Evolutionary conservation across 2,113 vertebrate species (phyloP), one percentile per base, ranked within the genome.

Genomic region (Phainopepla nitens): DNA sequence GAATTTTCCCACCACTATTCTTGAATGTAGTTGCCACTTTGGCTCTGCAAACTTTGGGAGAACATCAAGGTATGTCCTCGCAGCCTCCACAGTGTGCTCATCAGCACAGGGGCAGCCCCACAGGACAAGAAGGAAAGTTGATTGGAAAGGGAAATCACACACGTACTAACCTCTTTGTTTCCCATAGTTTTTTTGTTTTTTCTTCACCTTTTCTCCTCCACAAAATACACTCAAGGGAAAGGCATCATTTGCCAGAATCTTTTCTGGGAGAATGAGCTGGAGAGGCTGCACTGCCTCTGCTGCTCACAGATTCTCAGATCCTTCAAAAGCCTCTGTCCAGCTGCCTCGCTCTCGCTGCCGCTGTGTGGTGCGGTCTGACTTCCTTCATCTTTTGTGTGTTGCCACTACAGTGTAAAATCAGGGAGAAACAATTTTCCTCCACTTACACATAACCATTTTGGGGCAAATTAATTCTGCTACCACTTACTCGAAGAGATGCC

Each of bases 301-400:
- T 68, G 68, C 53, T 29, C 70, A 16, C 42, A 33, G 85, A 78
- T 82, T 39, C 89, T 92, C 82, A 90, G 82, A 91, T 78, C 85
- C 83, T 92, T 96, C 93, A 92, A 94, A 94, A 92, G 93, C 72
- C 70, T 96, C 85, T 57, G 91, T 64, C 95, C 96, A 93, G 93
- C 95, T 90, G 66, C 56, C 94, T 88, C 13, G 2, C 83, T 56
- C 68, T 71, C 4, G 1, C 80, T 76, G 88, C 71, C n/a, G 3
- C 94, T 75, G 61, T 51, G 87, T 82, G 72, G 47, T 91, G 83
- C 2, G 44, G n/a, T 89, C 82, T 93, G 79, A 91, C 91, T 95
- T 93, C 90, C 93, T 84, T 90, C 88, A 76, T 96, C 91, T 77
- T 97, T 95, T 93, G 87, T 96, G 89, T 80, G 44, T 91, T 93